A percentile compares a stretch with the other conserved stretches of the same genome.
Evolutionary conservation across 2,113 vertebrate genomes (phyloP).

Genomic region (Prietella phreatophila): DNA sequence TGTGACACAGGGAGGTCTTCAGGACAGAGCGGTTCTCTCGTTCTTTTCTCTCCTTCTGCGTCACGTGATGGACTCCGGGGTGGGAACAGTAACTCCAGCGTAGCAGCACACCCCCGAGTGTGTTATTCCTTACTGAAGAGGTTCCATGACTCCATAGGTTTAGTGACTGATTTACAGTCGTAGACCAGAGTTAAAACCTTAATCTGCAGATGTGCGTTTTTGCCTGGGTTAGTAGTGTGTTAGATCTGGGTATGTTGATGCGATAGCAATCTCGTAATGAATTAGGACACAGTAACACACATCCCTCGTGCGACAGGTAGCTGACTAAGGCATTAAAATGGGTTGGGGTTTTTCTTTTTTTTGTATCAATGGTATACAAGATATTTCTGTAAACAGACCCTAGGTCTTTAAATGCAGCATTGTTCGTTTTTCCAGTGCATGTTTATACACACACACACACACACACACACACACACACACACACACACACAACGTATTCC

Average conservation of each 20-base stretch:
- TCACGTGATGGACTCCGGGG: not conserved
- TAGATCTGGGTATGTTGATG: not conserved
- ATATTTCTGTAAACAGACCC: not conserved
- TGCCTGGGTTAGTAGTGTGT: not conserved
- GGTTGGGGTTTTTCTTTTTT: not conserved
- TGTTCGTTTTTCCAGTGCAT: not conserved
- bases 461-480: too few relatives aligned
- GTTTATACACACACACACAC: not conserved
- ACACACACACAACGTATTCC: too few relatives aligned
- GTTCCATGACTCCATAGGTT: not conserved
- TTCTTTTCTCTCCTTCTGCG: not conserved
- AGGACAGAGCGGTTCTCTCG: not conserved
- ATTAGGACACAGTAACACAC: not conserved
- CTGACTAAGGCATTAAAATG: not conserved
- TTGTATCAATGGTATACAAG: not conserved
- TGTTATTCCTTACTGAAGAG: not conserved
- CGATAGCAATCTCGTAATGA: not conserved
- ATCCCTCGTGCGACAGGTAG: not conserved
- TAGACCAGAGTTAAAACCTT: not conserved
- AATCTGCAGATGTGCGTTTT: not conserved
- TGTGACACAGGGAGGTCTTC: not conserved
- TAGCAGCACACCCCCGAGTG: not conserved
- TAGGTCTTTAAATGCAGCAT: not conserved
- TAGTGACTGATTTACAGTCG: not conserved
- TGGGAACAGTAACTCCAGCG: not conserved